Percentiles rank a stretch among this genome's conserved stretches.
These are phyloP conservation scores for Gephyroberyx darwinii DNA, from an alignment of 2,797 vertebrate genomes.

Conservation along the genomic window DNA sequence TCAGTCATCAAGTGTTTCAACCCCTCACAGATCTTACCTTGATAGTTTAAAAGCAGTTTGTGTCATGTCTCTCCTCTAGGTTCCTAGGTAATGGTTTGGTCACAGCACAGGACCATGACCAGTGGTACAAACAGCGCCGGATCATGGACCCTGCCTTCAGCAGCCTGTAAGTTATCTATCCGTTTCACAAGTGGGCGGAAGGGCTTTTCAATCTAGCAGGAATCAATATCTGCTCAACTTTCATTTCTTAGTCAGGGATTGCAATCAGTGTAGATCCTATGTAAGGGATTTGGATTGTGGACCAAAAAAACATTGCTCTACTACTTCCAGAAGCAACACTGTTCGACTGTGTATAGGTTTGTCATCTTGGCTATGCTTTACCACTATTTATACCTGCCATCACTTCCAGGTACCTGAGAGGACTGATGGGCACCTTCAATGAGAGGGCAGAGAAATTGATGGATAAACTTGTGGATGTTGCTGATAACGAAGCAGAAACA, in stretches of 20 bases:
- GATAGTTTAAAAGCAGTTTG: neutral
- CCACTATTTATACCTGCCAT: neutral
- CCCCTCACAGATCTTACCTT: neutral
- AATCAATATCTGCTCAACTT: neutral
- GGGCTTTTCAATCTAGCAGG: neutral
- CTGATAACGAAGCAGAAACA: constrained; percentile 75
- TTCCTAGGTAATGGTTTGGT: constrained; percentile 88
- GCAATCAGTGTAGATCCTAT: neutral
- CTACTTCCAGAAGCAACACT: neutral
- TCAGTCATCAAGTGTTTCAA: no score
- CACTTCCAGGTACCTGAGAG: constrained; percentile 83
- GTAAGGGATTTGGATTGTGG: neutral
- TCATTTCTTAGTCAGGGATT: neutral
- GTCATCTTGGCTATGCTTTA: neutral
- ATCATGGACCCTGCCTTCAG: constrained; percentile 93
- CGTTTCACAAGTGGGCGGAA: neutral
- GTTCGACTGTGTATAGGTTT: neutral
- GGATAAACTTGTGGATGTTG: constrained; percentile 81
- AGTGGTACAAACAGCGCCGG: constrained; percentile 89
- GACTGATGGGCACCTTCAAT: constrained; percentile 88
- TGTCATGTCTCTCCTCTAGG: constrained; percentile 64
- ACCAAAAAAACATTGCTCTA: neutral
- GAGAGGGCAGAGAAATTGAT: constrained; percentile 89
- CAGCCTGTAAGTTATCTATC: constrained; percentile 80
- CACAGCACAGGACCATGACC: constrained; percentile 81